phyloP scores from a whole-genome alignment of 1,140 invertebrate genomes.

The Protaetia brevitarsis region DNA sequence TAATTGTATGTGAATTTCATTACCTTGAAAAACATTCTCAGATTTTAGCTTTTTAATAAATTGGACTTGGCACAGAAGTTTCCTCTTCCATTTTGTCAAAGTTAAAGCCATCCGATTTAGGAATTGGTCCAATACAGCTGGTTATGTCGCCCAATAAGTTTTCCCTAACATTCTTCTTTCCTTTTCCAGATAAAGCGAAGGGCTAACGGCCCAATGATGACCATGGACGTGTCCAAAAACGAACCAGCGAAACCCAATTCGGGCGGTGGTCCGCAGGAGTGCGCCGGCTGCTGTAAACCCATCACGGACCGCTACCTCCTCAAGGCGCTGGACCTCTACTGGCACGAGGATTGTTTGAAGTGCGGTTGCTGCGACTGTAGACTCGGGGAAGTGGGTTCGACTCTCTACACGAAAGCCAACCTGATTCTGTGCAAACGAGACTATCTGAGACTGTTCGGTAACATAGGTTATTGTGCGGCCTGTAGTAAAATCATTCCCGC shows the following conservation, averaged over 20 bases:
- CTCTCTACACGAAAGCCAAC: slow-evolving; percentile 94
- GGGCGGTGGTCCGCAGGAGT: slow-evolving; percentile 58
- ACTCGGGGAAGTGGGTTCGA: slow-evolving; percentile 95
- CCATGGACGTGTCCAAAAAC: slow-evolving; percentile 69
- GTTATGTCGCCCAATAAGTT: too few relatives aligned
- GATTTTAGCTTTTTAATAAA: too few relatives aligned
- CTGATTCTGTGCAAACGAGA: slow-evolving; percentile 96
- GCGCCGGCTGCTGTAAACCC: slow-evolving; percentile 81
- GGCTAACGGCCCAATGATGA: slow-evolving; percentile 58
- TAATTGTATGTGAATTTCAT: too few relatives aligned
- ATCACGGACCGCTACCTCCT: slow-evolving; percentile 81
- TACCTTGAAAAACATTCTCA: too few relatives aligned
- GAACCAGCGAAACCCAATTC: slow-evolving; percentile 41
- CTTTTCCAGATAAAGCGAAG: slow-evolving; percentile 44
- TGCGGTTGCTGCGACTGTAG: slow-evolving; percentile 96
- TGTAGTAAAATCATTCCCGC: slow-evolving; percentile 96
- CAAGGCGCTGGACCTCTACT: slow-evolving; percentile 87
- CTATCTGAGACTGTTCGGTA: slow-evolving; percentile 92
- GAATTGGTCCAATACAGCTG: too few relatives aligned
- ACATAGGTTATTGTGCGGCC: slow-evolving; percentile 89
- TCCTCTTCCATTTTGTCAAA: too few relatives aligned
- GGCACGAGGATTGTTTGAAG: slow-evolving; percentile 98
- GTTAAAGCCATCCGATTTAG: too few relatives aligned
- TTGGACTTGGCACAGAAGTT: too few relatives aligned
- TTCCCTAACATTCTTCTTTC: too few relatives aligned